phyloP scores from a whole-genome alignment of 2,888 invertebrate genomes.

The Pheosia tremula region DNA sequence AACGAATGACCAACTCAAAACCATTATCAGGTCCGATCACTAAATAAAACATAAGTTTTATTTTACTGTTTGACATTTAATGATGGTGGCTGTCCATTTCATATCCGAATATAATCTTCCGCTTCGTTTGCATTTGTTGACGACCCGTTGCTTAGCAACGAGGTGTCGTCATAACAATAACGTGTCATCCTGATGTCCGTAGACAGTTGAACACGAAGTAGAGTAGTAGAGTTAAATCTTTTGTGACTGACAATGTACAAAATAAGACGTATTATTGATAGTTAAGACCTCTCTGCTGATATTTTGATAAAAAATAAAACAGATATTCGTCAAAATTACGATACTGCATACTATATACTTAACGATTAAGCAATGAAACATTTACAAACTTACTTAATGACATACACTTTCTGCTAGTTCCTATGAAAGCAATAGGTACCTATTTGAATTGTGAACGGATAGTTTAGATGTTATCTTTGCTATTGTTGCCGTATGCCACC shows the following conservation, averaged over 20 bases:
- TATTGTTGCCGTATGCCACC: constrained; percentile 41
- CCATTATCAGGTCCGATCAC: constrained; percentile 9
- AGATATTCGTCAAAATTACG: too few relatives aligned
- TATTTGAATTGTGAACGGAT: constrained; percentile 25
- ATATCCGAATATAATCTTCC: constrained; percentile 38
- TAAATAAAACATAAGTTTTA: constrained; percentile 34
- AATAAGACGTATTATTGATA: too few relatives aligned
- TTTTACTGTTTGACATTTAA: constrained; percentile 32
- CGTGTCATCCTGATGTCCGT: constrained; percentile 33
- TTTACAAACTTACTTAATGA: constrained; percentile 12
- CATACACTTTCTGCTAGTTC: constrained; percentile 21
- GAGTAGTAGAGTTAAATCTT: constrained; percentile 14
- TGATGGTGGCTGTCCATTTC: constrained; percentile 24
- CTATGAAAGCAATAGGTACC: constrained; percentile 21
- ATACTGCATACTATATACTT: too few relatives aligned
- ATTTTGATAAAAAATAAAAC: too few relatives aligned
- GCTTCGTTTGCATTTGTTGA: constrained; percentile 47
- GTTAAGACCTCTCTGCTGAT: too few relatives aligned
- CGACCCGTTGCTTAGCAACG: constrained; percentile 44
- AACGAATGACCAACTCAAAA: too few relatives aligned
- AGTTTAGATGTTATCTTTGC: constrained; percentile 49
- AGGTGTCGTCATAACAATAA: constrained; percentile 42
- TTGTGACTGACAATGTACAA: too few relatives aligned
- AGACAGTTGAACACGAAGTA: constrained; percentile 17
- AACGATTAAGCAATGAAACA: too few relatives aligned